Evolutionary conservation across 2,113 vertebrate species (phyloP).

Genomic region (Anoura caudifer): DNA sequence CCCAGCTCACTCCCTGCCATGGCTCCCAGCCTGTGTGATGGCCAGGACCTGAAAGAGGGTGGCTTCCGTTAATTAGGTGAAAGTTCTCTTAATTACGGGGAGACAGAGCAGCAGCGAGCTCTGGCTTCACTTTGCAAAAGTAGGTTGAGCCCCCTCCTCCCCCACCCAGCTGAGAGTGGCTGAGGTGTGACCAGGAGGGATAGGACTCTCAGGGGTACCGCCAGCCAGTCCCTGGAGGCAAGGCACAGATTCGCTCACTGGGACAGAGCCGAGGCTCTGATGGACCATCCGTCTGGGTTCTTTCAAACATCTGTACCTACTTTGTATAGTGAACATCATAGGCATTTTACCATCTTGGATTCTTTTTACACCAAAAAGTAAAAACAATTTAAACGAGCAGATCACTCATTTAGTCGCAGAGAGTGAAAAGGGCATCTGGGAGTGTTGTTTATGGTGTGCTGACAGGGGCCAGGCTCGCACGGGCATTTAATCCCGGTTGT

Average conservation of each 20-base stretch:
- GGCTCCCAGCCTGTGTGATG: background rate
- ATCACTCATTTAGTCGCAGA: background rate
- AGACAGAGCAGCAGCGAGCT: background rate
- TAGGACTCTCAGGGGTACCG: background rate
- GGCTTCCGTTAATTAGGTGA: background rate
- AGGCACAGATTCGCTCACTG: background rate
- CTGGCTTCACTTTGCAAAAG: background rate
- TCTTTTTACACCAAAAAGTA: background rate
- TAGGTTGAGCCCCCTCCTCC: background rate
- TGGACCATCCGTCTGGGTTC: background rate
- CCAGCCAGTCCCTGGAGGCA: background rate
- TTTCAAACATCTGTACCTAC: background rate
- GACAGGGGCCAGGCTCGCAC: accelerated
- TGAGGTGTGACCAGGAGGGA: background rate
- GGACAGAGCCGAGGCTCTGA: background rate
- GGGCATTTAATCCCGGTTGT: background rate
- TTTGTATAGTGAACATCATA: background rate
- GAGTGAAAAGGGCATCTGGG: background rate
- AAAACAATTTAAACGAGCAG: background rate
- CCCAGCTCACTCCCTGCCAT: background rate
- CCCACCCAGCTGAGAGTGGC: background rate
- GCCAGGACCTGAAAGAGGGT: background rate
- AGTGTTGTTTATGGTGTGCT: accelerated
- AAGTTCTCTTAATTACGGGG: background rate
- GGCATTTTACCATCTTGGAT: background rate